Percentiles rank a stretch among this genome's conserved stretches.
phyloP scores from a whole-genome alignment of 1,140 invertebrate species.

The Cepaea nemoralis region DNA sequence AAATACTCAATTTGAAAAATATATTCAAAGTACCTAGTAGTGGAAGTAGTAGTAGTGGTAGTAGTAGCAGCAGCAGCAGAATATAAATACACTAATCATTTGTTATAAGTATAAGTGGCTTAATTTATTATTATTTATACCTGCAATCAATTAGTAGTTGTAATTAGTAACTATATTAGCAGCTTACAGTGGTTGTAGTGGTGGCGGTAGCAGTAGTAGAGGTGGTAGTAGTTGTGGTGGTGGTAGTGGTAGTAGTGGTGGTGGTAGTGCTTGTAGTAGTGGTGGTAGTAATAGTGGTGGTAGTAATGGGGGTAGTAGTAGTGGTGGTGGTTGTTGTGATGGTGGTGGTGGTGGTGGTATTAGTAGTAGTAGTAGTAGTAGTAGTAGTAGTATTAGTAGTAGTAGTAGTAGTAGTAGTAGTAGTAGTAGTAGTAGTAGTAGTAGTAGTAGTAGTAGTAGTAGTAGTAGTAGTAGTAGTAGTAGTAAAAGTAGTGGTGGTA shows the following conservation, averaged over 20 bases:
- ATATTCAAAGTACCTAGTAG: neutral
- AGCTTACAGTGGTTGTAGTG: neutral
- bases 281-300: slow-evolving; percentile 2
- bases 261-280: neutral
- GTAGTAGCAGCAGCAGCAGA: neutral
- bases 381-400: slow-evolving; percentile 21
- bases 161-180: neutral
- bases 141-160: neutral
- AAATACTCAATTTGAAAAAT: neutral
- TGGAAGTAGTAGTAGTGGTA: neutral
- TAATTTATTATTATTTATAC: neutral
- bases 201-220: slow-evolving; percentile 6
- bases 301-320: neutral
- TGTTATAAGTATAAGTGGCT: neutral
- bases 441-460: slow-evolving; percentile 19
- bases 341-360: neutral
- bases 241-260: slow-evolving; percentile 4
- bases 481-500: slow-evolving; percentile 13
- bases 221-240: slow-evolving; percentile 7
- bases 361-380: slow-evolving; percentile 17
- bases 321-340: slow-evolving; percentile 2
- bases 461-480: slow-evolving; percentile 21
- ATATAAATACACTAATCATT: neutral
- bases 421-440: slow-evolving; percentile 24
- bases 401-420: slow-evolving; percentile 13